These are phyloP conservation scores for Drosophila oshimai DNA, from an alignment of 1,140 invertebrate genomes.

Conservation along the genomic window DNA sequence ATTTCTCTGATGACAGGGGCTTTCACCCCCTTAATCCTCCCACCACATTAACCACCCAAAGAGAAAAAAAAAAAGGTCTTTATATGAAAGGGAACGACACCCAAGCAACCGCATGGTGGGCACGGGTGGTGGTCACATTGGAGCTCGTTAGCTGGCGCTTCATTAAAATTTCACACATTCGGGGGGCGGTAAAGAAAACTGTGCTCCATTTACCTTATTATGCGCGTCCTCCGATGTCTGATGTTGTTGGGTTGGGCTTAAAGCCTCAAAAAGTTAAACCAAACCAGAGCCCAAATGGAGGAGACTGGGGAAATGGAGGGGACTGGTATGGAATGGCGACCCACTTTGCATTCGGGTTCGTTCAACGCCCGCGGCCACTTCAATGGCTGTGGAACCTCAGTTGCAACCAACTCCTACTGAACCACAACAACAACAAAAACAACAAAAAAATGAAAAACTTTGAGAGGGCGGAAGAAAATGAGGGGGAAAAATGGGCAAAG, in stretches of 20 bases:
- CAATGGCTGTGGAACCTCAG: conserved; percentile 55
- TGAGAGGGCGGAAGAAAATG: conserved; percentile 8
- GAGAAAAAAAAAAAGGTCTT: background rate
- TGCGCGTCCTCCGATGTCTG: conserved; percentile 10
- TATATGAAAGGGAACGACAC: background rate
- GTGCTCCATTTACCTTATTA: conserved; percentile 51
- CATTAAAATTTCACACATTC: conserved; percentile 78
- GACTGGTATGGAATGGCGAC: conserved; percentile 37
- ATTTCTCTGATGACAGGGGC: conserved; percentile 13
- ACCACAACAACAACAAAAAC: conserved; percentile 23
- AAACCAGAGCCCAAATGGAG: conserved; percentile 7
- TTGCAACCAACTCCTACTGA: conserved; percentile 12
- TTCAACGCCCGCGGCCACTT: conserved; percentile 44
- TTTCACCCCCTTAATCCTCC: background rate
- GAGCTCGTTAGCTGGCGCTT: conserved; percentile 71
- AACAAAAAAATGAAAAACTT: conserved; percentile 32
- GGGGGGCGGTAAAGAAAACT: conserved; percentile 45
- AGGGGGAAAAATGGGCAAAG: background rate
- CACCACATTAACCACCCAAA: background rate
- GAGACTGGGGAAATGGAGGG: conserved; percentile 24
- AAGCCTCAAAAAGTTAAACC: conserved; percentile 39
- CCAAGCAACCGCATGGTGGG: background rate
- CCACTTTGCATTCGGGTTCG: conserved; percentile 63
- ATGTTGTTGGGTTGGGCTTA: conserved; percentile 10
- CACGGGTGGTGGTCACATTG: background rate